These are phyloP conservation scores for Paelopatides confundens DNA, from an alignment of 53 echinoderm and acorn worm genomes.

Conservation along the genomic window DNA sequence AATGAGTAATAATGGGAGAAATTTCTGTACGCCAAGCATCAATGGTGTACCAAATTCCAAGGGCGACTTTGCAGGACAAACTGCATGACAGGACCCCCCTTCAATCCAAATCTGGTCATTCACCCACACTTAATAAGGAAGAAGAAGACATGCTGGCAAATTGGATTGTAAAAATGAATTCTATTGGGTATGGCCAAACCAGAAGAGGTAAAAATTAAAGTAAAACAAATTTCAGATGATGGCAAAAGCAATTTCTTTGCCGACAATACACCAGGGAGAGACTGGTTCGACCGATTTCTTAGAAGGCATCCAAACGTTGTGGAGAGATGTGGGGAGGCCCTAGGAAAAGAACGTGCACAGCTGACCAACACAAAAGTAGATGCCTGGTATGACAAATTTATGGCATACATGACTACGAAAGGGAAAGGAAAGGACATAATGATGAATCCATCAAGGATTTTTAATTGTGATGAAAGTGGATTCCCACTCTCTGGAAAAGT, in stretches of 20 bases:
- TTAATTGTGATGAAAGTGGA: constrained; percentile 21
- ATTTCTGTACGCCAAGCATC: constrained; percentile 24
- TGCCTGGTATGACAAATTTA: not conserved
- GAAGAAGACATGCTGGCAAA: not conserved
- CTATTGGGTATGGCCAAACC: not conserved
- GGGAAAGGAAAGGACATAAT: not conserved
- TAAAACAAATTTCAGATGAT: constrained; percentile 1
- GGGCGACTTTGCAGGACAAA: constrained; percentile 16
- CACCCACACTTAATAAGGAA: not conserved
- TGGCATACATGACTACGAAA: not conserved
- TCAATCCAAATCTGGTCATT: not conserved
- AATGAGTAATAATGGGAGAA: not conserved
- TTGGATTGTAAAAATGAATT: not conserved
- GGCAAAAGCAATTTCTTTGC: not conserved
- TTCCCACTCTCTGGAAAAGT: constrained; percentile 22
- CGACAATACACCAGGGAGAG: not conserved
- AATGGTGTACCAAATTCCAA: constrained; percentile 6
- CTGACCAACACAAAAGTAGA: not conserved
- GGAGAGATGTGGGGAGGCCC: not conserved
- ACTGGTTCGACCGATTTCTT: not conserved
- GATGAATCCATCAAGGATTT: not conserved
- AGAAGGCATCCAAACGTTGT: not conserved
- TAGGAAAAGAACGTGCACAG: constrained; percentile 16
- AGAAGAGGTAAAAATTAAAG: not conserved
- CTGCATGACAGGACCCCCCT: not conserved